Percentiles rank a stretch among this genome's conserved stretches.
These are phyloP conservation scores for Pemphredon lugubris DNA, from an alignment of 2,888 invertebrate species.

Conservation along the genomic window DNA sequence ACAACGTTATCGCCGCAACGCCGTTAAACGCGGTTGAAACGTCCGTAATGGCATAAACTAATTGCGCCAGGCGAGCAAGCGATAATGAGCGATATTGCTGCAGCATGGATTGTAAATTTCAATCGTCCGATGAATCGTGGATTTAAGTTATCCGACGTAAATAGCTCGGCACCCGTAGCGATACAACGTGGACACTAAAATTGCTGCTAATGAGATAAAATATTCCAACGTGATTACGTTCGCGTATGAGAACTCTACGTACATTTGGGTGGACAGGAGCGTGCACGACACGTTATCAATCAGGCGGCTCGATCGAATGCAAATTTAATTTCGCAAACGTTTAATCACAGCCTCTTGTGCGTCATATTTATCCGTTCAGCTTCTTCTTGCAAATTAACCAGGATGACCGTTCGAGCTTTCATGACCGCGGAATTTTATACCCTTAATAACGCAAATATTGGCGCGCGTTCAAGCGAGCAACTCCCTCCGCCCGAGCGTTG, in stretches of 20 bases:
- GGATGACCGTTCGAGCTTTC: not conserved
- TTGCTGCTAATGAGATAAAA: slow-evolving; percentile 46
- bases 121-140: slow-evolving; percentile 15
- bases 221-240: slow-evolving; percentile 43
- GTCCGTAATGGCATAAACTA: too few relatives aligned
- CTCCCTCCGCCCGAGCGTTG: not conserved
- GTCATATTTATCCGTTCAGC: slow-evolving; percentile 25
- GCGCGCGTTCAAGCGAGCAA: slow-evolving; percentile 13
- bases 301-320: slow-evolving; percentile 39
- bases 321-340: slow-evolving; percentile 34
- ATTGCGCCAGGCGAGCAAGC: not conserved
- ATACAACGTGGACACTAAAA: slow-evolving; percentile 22
- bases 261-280: not conserved
- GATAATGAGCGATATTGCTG: slow-evolving; percentile 15
- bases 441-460: slow-evolving; percentile 43
- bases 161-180: not conserved
- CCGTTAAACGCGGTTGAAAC: too few relatives aligned
- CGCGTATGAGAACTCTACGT: slow-evolving; percentile 1
- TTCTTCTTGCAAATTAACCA: slow-evolving; percentile 35
- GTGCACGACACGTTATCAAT: slow-evolving; percentile 27
- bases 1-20: too few relatives aligned
- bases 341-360: slow-evolving; percentile 43
- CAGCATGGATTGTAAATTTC: slow-evolving; percentile 11
- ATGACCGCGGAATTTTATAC: slow-evolving; percentile 25
- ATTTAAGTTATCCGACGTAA: slow-evolving; percentile 35